Percentiles rank a stretch among this genome's conserved stretches.
Evolutionary conservation across 2,113 vertebrate species (phyloP).

Genomic region (Sitta europaea): DNA sequence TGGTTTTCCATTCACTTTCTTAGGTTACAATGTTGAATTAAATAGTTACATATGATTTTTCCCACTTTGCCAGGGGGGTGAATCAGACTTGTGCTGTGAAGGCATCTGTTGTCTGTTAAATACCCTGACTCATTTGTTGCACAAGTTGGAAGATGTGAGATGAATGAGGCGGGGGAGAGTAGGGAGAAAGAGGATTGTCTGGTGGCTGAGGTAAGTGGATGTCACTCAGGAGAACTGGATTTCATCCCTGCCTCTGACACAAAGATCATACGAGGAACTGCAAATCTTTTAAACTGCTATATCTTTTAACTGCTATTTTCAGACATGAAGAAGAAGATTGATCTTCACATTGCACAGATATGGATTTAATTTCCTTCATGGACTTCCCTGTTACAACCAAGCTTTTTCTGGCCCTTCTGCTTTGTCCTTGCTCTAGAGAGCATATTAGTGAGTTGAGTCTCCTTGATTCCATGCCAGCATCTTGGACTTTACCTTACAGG

Average conservation of each 20-base stretch:
- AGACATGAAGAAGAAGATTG: neutral
- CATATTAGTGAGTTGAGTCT: neutral
- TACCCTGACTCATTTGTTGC: conserved; percentile 38
- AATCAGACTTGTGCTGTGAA: conserved; percentile 42
- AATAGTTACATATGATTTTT: conserved; percentile 25
- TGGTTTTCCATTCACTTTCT: conserved; percentile 37
- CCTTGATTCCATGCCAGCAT: neutral
- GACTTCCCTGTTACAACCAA: neutral
- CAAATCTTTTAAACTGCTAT: neutral
- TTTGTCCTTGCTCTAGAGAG: neutral
- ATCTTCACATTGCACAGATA: neutral
- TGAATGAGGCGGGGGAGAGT: neutral
- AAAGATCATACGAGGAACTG: neutral
- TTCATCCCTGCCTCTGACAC: neutral
- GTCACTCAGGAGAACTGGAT: neutral
- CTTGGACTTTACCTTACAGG: neutral
- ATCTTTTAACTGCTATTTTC: neutral
- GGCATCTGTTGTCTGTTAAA: conserved; percentile 55
- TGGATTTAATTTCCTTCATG: neutral
- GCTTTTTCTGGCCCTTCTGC: neutral
- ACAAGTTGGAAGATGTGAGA: conserved; percentile 17
- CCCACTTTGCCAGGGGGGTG: neutral
- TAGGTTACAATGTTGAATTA: conserved; percentile 13
- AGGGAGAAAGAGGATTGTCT: neutral
- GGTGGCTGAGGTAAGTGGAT: neutral